Evolutionary conservation across 2,888 invertebrate species (phyloP).

Genomic region (Drosophila peninsularis): DNA sequence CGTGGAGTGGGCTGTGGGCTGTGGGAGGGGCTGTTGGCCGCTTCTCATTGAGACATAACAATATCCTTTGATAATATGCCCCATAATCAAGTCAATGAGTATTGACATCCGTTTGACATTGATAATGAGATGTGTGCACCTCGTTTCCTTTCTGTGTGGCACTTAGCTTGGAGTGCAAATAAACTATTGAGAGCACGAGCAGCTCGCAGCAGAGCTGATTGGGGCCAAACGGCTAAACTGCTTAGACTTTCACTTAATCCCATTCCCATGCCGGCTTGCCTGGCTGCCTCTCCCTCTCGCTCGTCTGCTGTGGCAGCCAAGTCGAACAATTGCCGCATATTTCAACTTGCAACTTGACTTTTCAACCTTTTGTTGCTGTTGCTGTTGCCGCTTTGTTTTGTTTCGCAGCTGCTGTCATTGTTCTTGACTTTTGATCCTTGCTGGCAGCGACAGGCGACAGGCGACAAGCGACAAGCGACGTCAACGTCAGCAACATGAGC

Average conservation of each 20-base stretch:
- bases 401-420: slow-evolving; percentile 67
- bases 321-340: slow-evolving; percentile 70
- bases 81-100: slow-evolving; percentile 72
- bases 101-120: slow-evolving; percentile 78
- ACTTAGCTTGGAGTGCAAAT: slow-evolving; percentile 56
- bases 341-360: slow-evolving; percentile 78
- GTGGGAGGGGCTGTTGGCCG: background rate
- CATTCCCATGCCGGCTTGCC: background rate
- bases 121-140: slow-evolving; percentile 62
- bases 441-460: slow-evolving; percentile 70
- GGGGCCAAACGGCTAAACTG: slow-evolving; percentile 51
- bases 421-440: slow-evolving; percentile 76
- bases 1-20: background rate
- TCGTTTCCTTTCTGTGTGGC: slow-evolving; percentile 11
- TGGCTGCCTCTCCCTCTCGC: background rate
- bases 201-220: slow-evolving; percentile 44
- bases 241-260: slow-evolving; percentile 66
- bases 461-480: slow-evolving; percentile 71
- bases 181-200: slow-evolving; percentile 59
- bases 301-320: slow-evolving; percentile 29
- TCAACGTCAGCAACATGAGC: slow-evolving; percentile 72
- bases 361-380: slow-evolving; percentile 52
- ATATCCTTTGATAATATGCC: slow-evolving; percentile 76
- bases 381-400: slow-evolving; percentile 32
- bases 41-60: slow-evolving; percentile 72